These are phyloP conservation scores for Boleophthalmus pectinirostris DNA, from an alignment of 2,113 vertebrate species.

Conservation along the genomic window DNA sequence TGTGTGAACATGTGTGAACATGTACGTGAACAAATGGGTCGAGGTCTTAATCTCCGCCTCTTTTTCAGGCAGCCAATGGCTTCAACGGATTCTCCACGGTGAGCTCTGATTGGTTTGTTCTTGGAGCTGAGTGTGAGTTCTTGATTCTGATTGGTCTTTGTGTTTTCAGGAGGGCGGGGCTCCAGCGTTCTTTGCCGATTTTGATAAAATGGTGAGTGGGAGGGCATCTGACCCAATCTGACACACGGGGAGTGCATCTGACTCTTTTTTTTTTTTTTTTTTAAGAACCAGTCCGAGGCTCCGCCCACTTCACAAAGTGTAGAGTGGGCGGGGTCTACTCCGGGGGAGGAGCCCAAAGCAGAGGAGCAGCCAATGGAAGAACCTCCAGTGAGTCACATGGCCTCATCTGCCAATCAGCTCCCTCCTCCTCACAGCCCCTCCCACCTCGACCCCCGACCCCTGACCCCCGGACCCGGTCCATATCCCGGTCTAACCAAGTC, in stretches of 20 bases:
- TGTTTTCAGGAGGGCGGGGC: constrained; percentile 69
- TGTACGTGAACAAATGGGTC: not conserved
- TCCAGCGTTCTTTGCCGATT: constrained; percentile 79
- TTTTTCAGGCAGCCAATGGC: constrained; percentile 79
- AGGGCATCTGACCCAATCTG: too few species aligned
- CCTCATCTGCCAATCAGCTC: not conserved
- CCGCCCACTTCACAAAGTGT: not conserved
- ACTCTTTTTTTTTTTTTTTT: not conserved
- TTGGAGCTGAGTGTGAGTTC: not conserved
- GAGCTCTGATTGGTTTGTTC: constrained; percentile 41
- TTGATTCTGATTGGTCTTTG: not conserved
- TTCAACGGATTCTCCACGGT: constrained; percentile 91
- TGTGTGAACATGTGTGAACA: too few species aligned
- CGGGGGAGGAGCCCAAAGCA: not conserved
- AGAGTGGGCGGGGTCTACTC: constrained; percentile 8
- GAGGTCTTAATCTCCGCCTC: constrained; percentile 23
- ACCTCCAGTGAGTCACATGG: constrained; percentile 80
- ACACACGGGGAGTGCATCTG: not conserved
- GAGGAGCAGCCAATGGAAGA: constrained; percentile 1
- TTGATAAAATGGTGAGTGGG: constrained; percentile 83
- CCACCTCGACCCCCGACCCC: not conserved
- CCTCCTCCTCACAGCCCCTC: not conserved
- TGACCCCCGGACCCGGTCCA: not conserved
- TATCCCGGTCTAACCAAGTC: not conserved
- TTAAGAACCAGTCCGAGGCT: not conserved